These are phyloP conservation scores for Nebria salina DNA, from an alignment of 2,888 invertebrate species.

Conservation along the genomic window DNA sequence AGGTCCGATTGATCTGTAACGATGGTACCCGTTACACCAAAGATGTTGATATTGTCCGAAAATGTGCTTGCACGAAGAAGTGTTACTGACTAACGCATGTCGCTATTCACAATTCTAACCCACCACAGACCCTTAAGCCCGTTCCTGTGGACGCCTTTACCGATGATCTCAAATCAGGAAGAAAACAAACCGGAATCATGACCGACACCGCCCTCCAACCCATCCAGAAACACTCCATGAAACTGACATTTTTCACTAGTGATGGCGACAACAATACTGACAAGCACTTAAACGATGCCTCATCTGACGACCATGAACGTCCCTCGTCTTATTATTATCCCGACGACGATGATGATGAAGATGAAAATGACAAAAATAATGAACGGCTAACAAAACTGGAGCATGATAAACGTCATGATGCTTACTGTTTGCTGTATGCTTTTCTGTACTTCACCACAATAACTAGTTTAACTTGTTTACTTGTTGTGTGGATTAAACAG, in stretches of 20 bases:
- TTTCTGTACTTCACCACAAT: constrained; percentile 62
- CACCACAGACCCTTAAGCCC: constrained; percentile 50
- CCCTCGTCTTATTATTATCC: constrained; percentile 47
- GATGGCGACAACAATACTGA: constrained; percentile 37
- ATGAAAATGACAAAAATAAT: constrained; percentile 44
- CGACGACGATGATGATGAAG: constrained; percentile 46
- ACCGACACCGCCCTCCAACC: constrained; percentile 20
- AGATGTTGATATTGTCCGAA: constrained; percentile 95
- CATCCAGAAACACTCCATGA: constrained; percentile 26
- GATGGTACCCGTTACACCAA: constrained; percentile 94
- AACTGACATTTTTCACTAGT: constrained; percentile 43
- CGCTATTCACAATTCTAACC: constrained; percentile 66
- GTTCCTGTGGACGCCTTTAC: constrained; percentile 13
- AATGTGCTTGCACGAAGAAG: constrained; percentile 95
- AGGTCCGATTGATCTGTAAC: constrained; percentile 90
- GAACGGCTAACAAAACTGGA: constrained; percentile 26
- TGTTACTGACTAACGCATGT: constrained; percentile 79
- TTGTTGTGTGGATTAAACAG: constrained; percentile 61
- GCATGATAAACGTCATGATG: constrained; percentile 29
- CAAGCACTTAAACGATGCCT: constrained; percentile 12
- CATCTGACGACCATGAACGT: not conserved
- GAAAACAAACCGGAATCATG: constrained; percentile 41
- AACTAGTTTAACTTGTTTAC: constrained; percentile 61
- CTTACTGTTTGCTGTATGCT: constrained; percentile 60
- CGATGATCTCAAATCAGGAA: constrained; percentile 23